A percentile compares a stretch with the other conserved stretches of the same genome.
These are phyloP conservation scores for Philypnodon macrostomus DNA, from an alignment of 2,797 vertebrate genomes.

Conservation along the genomic window DNA sequence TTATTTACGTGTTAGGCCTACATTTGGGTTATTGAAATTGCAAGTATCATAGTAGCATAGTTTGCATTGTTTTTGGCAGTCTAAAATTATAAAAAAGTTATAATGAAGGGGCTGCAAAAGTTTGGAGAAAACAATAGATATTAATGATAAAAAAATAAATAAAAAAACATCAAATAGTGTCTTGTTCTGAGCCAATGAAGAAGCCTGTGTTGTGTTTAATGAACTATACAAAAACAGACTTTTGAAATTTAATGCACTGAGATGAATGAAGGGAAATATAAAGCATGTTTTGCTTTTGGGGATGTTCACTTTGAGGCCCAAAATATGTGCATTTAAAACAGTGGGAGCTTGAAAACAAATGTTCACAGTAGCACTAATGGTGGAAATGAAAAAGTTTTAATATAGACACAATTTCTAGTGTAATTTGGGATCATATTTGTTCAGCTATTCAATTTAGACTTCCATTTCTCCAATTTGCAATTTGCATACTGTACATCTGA, in stretches of 20 bases:
- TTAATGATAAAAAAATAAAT: neutral
- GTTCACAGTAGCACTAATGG: too few relatives aligned
- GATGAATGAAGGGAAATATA: conserved; percentile 1
- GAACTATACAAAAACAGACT: conserved; percentile 3
- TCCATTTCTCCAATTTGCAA: too few relatives aligned
- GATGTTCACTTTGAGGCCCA: neutral
- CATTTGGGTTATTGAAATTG: neutral
- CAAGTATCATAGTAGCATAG: too few relatives aligned
- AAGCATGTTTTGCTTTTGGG: neutral
- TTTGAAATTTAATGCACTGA: neutral
- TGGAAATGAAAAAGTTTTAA: too few relatives aligned
- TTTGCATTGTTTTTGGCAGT: too few relatives aligned
- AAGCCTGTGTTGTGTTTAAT: conserved; percentile 12
- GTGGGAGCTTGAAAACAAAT: too few relatives aligned
- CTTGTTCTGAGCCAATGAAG: conserved; percentile 3
- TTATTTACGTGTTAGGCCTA: too few relatives aligned
- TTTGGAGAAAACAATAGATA: neutral
- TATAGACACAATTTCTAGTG: too few relatives aligned
- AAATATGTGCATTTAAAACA: conserved; percentile 5
- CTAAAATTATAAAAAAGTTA: neutral
- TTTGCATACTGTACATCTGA: too few relatives aligned
- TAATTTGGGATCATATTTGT: too few relatives aligned
- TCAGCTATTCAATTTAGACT: too few relatives aligned
- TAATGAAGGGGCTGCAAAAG: neutral
- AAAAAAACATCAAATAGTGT: neutral